Evolutionary conservation across 2,797 vertebrate genomes (phyloP).

Genomic region (Jordanella pulchra): DNA sequence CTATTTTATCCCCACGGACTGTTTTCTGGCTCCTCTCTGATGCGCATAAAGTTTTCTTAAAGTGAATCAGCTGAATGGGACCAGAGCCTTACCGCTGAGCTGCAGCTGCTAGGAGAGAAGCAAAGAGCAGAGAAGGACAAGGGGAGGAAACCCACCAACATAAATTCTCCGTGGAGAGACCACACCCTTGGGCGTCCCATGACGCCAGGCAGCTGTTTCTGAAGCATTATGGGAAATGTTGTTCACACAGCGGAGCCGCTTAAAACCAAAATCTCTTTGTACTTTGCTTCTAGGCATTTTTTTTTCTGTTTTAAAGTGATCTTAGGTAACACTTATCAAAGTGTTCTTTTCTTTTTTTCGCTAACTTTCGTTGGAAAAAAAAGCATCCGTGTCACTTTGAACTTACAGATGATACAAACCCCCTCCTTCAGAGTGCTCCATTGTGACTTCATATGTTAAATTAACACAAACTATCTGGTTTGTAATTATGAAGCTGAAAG

Average conservation of each 20-base stretch:
- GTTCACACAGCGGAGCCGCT: conserved; percentile 22
- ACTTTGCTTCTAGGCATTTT: background rate
- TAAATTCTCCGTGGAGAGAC: conserved; percentile 46
- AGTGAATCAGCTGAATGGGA: background rate
- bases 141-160: background rate
- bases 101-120: conserved; percentile 16
- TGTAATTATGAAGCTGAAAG: no score
- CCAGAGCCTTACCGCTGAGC: conserved; percentile 39
- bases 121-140: conserved; percentile 18
- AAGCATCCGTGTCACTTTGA: no score
- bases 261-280: background rate
- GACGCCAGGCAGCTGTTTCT: background rate
- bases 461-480: no score
- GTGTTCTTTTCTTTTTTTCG: background rate
- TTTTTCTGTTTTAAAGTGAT: background rate
- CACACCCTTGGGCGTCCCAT: conserved; percentile 56
- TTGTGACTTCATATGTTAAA: no score
- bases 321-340: background rate
- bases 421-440: no score
- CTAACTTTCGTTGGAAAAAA: background rate
- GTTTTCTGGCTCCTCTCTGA: background rate
- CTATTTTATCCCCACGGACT: conserved; percentile 3
- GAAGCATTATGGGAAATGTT: conserved; percentile 59
- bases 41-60: background rate
- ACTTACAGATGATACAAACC: no score